These are phyloP conservation scores for Okapia johnstoni DNA, from an alignment of 2,113 vertebrate genomes.

Conservation along the genomic window DNA sequence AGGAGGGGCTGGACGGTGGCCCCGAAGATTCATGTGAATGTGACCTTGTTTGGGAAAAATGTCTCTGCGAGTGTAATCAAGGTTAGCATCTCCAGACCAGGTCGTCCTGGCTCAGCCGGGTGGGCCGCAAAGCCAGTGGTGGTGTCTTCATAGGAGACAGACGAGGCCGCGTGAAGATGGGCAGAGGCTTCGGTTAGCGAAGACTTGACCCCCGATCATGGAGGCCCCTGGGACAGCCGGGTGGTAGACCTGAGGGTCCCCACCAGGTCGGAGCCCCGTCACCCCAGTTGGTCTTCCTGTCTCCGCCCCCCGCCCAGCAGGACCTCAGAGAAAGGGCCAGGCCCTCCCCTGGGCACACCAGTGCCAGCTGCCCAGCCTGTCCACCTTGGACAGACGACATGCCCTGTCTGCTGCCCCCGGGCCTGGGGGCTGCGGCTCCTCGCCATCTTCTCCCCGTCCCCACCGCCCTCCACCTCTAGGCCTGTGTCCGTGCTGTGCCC, in stretches of 20 bases:
- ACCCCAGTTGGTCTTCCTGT: accelerated
- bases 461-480: accelerated
- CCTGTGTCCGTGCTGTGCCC: background rate
- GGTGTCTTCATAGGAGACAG: background rate
- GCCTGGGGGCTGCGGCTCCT: accelerated
- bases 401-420: accelerated
- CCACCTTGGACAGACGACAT: accelerated
- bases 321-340: too few relatives aligned
- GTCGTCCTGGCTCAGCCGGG: background rate
- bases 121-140: background rate
- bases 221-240: background rate
- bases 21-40: background rate
- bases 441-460: background rate
- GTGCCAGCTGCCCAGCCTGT: background rate
- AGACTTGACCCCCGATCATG: too few relatives aligned
- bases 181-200: accelerated
- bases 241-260: background rate
- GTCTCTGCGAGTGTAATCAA: background rate
- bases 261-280: background rate
- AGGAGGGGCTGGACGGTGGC: background rate
- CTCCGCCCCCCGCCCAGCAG: background rate
- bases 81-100: background rate
- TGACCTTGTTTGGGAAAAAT: background rate
- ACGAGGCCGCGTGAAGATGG: accelerated
- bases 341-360: background rate